phyloP scores from a whole-genome alignment of 2,888 invertebrate genomes.

The Melikaiella ostensackeni region DNA sequence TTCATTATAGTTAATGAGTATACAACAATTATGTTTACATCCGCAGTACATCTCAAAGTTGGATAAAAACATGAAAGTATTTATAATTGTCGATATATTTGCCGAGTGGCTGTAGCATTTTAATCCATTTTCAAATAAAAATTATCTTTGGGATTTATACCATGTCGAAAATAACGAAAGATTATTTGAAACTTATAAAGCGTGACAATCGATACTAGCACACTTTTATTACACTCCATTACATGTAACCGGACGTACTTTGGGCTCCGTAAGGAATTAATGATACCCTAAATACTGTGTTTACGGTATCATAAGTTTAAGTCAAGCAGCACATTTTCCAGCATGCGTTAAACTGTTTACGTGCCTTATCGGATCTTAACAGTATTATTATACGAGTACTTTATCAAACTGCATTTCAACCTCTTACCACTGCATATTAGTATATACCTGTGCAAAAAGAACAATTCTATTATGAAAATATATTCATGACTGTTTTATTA shows the following conservation, averaged over 20 bases:
- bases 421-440: background rate
- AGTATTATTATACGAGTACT: background rate
- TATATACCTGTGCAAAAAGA: background rate
- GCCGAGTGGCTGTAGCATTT: background rate
- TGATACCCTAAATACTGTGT: background rate
- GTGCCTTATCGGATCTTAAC: background rate
- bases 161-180: background rate
- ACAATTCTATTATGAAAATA: background rate
- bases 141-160: background rate
- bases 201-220: background rate
- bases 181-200: background rate
- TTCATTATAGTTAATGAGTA: too few relatives aligned
- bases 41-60: too few relatives aligned
- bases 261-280: background rate
- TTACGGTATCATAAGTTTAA: background rate
- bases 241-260: background rate
- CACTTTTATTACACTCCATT: background rate
- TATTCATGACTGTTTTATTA: background rate
- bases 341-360: background rate
- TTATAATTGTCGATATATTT: too few relatives aligned
- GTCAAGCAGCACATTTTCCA: background rate
- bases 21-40: too few relatives aligned
- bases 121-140: background rate
- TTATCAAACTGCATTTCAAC: background rate
- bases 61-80: too few relatives aligned